phyloP scores from a whole-genome alignment of 2,888 invertebrate species.

The Zonitis immaculata region DNA sequence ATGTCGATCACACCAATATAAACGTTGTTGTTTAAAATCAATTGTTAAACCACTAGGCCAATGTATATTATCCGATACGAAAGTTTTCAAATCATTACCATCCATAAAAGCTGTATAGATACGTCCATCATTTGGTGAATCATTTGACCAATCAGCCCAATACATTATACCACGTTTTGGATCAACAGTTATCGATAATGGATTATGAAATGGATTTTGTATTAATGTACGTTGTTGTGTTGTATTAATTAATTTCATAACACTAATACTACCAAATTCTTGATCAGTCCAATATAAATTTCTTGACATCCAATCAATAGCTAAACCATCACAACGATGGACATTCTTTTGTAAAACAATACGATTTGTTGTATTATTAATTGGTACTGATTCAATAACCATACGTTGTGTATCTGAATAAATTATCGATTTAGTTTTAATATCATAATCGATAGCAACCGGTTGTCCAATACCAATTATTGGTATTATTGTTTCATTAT shows the following conservation, averaged over 20 bases:
- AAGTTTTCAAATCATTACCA: conserved; percentile 57
- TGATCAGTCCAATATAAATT: conserved; percentile 85
- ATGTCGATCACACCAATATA: conserved; percentile 72
- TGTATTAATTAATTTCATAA: conserved; percentile 60
- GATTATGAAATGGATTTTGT: conserved; percentile 54
- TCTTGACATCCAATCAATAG: conserved; percentile 77
- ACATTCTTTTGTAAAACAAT: conserved; percentile 56
- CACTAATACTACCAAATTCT: conserved; percentile 63
- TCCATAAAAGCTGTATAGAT: conserved; percentile 73
- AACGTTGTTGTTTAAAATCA: conserved; percentile 53
- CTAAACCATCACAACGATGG: conserved; percentile 67
- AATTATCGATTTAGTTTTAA: conserved; percentile 44
- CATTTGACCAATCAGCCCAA: conserved; percentile 69
- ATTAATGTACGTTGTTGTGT: conserved; percentile 55
- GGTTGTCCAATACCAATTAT: conserved; percentile 63
- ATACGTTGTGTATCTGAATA: conserved; percentile 53
- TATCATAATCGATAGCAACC: conserved; percentile 66
- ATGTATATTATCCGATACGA: conserved; percentile 52
- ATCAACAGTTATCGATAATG: conserved; percentile 59
- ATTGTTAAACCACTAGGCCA: conserved; percentile 76
- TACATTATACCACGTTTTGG: conserved; percentile 68
- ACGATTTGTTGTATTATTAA: conserved; percentile 26
- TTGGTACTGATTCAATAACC: conserved; percentile 31
- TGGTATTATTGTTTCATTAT: conserved; percentile 62
- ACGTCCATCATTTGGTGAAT: conserved; percentile 50